Evolutionary conservation across 2,113 vertebrate genomes (phyloP), one percentile per base, ranked within the genome.

Genomic region (Ovis aries): DNA sequence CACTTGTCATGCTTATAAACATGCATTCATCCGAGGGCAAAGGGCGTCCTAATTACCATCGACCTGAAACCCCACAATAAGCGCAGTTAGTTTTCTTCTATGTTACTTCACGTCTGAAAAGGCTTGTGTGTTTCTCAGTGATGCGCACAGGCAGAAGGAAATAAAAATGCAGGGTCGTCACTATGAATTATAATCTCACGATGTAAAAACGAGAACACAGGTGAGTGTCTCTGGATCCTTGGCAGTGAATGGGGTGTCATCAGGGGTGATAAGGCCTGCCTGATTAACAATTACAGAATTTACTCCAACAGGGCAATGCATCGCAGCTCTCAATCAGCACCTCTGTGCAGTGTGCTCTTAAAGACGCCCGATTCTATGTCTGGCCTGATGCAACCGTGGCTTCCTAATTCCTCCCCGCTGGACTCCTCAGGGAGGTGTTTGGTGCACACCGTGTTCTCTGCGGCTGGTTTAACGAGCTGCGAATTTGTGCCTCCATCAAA

Each of bases 201-300:
- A 5, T 0, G 8, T 2, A 43, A 15, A 4, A 5, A 48, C 2
- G 0, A 57, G 81, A 52, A 19, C 13, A 0, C 88, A 60, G 59
- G 77, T 57, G 96, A 93, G 60, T 0, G 0, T 25, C 64, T 33
- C 64, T 5, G n/a, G 53, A 14, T 14, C 25, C 17, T 3, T 10
- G 64, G 59, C 0, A 0, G 64, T 1, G 29, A n/a, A n/a, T 3
- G 27, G 43, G 31, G 7, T 2, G 0, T n/a, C 48, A 23, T 52
- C 62, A 48, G 29, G 90, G 55, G 11, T 9, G 71, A n/a, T 5
- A n/a, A 85, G 4, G 15, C 36, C 71, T 8, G 31, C 62, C 33
- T 80, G 67, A 87, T 90, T 8, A 55, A 50, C 50, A 43, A 17
- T 67, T 59, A 52, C 74, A n/a, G 53, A 19, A 60, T 31, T 82